Percentiles rank a stretch among this genome's conserved stretches.
phyloP scores from a whole-genome alignment of 2,113 vertebrate species.

The Xiphorhynchus elegans region DNA sequence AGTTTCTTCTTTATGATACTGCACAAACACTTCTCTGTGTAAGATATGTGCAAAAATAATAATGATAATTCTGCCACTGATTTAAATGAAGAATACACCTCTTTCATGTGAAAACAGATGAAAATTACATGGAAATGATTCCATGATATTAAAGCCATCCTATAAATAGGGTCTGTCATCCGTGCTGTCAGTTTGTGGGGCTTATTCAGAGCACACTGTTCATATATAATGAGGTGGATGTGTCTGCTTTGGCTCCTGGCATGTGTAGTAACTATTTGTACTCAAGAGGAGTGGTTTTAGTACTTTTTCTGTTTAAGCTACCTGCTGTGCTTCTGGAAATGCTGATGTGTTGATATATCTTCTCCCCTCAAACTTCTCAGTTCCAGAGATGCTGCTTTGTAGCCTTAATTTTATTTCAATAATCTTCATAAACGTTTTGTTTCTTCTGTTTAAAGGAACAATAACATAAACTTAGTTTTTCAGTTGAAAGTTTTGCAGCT shows the following conservation, averaged over 20 bases:
- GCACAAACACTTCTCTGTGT: background rate
- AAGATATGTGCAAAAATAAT: background rate
- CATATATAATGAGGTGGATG: background rate
- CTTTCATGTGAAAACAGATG: background rate
- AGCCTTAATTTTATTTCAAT: background rate
- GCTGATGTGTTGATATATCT: background rate
- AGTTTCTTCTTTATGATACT: background rate
- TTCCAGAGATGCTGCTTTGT: background rate
- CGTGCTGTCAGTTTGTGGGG: background rate
- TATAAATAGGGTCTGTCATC: background rate
- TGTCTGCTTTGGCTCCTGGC: background rate
- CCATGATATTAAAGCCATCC: background rate
- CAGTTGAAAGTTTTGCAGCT: background rate
- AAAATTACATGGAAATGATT: background rate
- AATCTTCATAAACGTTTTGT: background rate
- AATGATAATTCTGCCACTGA: background rate
- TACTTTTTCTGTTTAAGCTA: background rate
- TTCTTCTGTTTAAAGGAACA: background rate
- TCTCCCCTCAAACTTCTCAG: background rate
- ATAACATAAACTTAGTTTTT: background rate
- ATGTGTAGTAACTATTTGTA: background rate
- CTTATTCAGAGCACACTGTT: background rate
- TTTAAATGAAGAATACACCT: background rate
- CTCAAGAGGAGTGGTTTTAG: background rate
- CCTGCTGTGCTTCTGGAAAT: background rate